Conservation (phyloP, 2,113 vertebrate genomes). For the Anser cygnoides region DNA sequence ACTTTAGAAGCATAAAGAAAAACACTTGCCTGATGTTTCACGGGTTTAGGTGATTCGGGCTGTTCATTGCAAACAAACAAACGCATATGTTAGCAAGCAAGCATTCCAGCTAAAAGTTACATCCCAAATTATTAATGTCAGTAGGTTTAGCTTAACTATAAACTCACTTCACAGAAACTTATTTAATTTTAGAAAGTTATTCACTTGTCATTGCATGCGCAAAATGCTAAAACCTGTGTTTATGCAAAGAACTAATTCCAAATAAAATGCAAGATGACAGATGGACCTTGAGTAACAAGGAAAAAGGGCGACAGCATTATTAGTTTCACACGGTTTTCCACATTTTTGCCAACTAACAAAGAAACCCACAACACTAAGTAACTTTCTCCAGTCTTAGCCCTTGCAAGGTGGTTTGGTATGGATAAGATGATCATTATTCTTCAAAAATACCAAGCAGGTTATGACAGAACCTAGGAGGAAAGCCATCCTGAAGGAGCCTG, state of each 20-base stretch:
- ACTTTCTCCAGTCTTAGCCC: not conserved
- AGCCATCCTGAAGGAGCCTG: not conserved
- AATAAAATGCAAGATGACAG: not conserved
- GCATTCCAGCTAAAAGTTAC: slow-evolving; percentile 45
- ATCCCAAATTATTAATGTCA: slow-evolving; percentile 17
- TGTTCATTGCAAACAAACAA: slow-evolving; percentile 91
- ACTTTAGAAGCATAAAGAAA: slow-evolving; percentile 75
- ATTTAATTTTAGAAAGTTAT: not conserved
- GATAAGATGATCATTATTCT: rapidly evolving
- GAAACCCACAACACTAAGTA: rapidly evolving
- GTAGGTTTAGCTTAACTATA: not conserved
- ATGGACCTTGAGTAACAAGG: not conserved
- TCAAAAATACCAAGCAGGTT: not conserved
- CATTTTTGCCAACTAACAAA: not conserved
- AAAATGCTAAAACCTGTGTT: not conserved
- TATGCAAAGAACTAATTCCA: not conserved
- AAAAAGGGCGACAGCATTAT: not conserved
- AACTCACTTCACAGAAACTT: not conserved
- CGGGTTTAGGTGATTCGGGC: slow-evolving; percentile 95
- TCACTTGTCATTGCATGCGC: not conserved
- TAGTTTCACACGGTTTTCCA: not conserved
- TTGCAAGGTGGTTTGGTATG: not conserved
- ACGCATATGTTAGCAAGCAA: slow-evolving; percentile 84
- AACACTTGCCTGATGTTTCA: slow-evolving; percentile 96
- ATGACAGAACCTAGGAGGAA: not conserved